A percentile compares a stretch with the other conserved stretches of the same genome.
phyloP scores from a whole-genome alignment of 23 tunicate species.

The Phallusia fumigata region DNA sequence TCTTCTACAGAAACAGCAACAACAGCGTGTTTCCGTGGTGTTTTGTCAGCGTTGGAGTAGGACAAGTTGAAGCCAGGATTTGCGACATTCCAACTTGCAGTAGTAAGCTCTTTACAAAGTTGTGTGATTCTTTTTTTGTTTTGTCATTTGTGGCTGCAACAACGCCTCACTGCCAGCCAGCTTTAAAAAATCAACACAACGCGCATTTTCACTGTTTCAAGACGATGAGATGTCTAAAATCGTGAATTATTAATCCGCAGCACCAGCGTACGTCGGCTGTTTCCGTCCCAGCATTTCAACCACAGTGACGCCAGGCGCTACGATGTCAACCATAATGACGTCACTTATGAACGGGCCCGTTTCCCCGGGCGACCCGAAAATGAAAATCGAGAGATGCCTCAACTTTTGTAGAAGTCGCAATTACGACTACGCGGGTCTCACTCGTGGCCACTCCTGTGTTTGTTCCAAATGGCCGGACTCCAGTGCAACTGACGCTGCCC shows the following conservation, averaged over 20 bases:
- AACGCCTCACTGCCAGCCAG: too few species aligned
- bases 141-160: too few species aligned
- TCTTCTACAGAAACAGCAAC: conserved; percentile 51
- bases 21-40: conserved; percentile 71
- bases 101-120: too few species aligned
- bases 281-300: conserved; percentile 13
- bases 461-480: conserved; percentile 24
- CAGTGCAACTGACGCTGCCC: conserved; percentile 7
- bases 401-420: conserved; percentile 38
- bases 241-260: too few species aligned
- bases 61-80: conserved; percentile 14
- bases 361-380: conserved; percentile 11
- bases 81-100: conserved; percentile 68
- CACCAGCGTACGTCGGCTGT: conserved; percentile 58
- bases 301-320: background rate
- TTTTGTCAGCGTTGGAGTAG: conserved; percentile 28
- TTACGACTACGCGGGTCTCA: conserved; percentile 50
- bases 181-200: too few species aligned
- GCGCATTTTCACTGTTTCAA: too few species aligned
- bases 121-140: too few species aligned
- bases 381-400: conserved; percentile 52
- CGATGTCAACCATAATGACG: background rate
- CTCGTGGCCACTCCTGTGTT: conserved; percentile 38
- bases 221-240: too few species aligned
- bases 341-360: conserved; percentile 5